These are phyloP conservation scores for Rhinopomastus cyanomelas DNA, from an alignment of 2,113 vertebrate genomes.

Conservation along the genomic window DNA sequence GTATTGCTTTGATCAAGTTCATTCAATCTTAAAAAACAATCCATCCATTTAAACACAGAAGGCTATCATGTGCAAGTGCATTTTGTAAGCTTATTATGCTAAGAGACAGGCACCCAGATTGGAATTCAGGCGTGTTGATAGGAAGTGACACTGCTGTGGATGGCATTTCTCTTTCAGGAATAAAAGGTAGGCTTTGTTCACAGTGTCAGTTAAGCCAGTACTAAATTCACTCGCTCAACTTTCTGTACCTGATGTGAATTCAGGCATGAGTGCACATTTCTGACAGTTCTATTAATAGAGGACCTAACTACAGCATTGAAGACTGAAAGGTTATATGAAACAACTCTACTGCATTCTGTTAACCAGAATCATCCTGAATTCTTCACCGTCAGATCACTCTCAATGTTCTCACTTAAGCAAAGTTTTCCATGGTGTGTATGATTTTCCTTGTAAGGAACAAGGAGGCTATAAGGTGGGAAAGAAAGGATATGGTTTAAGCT, in stretches of 20 bases:
- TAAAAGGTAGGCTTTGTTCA: conserved; percentile 40
- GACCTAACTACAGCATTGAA: conserved; percentile 28
- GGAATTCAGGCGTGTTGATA: conserved; percentile 44
- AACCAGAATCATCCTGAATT: neutral
- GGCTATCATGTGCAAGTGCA: conserved; percentile 14
- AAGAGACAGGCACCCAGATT: conserved; percentile 41
- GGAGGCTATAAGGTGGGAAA: neutral
- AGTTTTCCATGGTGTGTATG: neutral
- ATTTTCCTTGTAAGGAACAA: neutral
- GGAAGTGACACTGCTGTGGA: conserved; percentile 51
- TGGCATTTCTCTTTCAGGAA: conserved; percentile 45
- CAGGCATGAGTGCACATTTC: conserved; percentile 39
- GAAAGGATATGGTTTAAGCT: neutral
- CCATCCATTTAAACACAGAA: neutral
- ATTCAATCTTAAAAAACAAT: neutral
- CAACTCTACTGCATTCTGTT: conserved; percentile 17
- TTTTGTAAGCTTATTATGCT: conserved; percentile 46
- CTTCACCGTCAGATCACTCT: neutral
- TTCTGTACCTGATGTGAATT: conserved; percentile 55
- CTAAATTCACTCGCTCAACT: conserved; percentile 43
- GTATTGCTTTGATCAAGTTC: neutral
- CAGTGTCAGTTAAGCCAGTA: conserved; percentile 15
- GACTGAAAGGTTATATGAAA: conserved; percentile 46
- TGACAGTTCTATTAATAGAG: conserved; percentile 72
- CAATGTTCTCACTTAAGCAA: neutral